Evolutionary conservation across 2,797 vertebrate genomes (phyloP).

Genomic region (Phoxinus dragarum): DNA sequence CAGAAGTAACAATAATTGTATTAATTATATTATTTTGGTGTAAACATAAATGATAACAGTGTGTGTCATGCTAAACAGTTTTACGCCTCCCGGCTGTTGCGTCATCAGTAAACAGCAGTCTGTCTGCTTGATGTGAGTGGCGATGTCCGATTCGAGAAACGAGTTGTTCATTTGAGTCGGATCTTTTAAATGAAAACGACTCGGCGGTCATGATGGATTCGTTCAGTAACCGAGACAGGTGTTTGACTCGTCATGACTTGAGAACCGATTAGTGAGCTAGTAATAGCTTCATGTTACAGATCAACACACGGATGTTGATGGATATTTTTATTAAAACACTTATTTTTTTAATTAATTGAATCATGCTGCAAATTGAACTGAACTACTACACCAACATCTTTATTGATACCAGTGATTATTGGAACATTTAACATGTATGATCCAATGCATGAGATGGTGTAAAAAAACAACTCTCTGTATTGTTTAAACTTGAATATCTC

Average conservation of each 20-base stretch:
- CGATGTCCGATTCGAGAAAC: not conserved
- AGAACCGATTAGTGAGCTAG: not conserved
- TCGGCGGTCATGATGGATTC: not conserved
- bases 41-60: not conserved
- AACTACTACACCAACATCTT: not conserved
- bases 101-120: not conserved
- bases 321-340: not conserved
- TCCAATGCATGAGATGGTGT: not conserved
- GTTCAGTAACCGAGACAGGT: not conserved
- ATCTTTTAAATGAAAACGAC: constrained; percentile 1
- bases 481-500: not conserved
- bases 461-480: not conserved
- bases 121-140: too few species aligned
- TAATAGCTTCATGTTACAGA: not conserved
- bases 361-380: not conserved
- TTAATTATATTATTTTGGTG: not conserved
- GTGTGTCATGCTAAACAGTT: not conserved
- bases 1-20: not conserved
- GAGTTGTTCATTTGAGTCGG: constrained; percentile 1
- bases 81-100: not conserved
- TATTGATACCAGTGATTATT: not conserved
- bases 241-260: not conserved
- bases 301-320: not conserved
- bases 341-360: not conserved
- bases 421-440: not conserved